Evolutionary conservation across 2,797 vertebrate genomes (phyloP), one percentile per base, ranked within the genome.

Genomic region (Kryptopterus vitreolus): DNA sequence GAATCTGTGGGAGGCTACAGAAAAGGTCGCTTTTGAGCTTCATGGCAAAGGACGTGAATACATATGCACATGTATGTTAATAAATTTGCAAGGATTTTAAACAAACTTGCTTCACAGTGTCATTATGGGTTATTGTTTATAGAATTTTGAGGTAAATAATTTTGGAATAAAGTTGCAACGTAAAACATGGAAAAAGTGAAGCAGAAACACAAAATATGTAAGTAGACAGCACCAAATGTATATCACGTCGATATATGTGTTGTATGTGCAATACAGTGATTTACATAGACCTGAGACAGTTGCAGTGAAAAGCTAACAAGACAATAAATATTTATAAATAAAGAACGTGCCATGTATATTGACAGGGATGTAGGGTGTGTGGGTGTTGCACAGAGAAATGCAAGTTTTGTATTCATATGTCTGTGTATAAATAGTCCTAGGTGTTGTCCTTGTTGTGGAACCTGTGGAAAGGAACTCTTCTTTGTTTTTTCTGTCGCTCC

Each of bases 391-490:
- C 65, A 68, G 22, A 46, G 13, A 24, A 48, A 29, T 50, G 5
- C 15, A 16, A 24, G 43, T 5, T 68, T 24, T 68, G n/a, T 24
- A 68, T 46, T 68, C 35, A 11, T 68, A 26, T 68, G 43, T 18
- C 43, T 48, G 29, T 50, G 24, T 48, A 50, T 48, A 69, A 69
- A 50, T 69, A 50, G 66, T 69, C 15, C 24, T 48, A 69, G 66
- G 66, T 69, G 43, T 69, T 29, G 35, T 50, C 46, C 43, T 50
- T 15, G 43, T 69, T 69, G 43, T 48, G 22, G 43, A 31, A 26
- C 43, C 65, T 68, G 43, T 3, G 2, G n/a, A 8, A 48, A 62
- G 29, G 24, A 48, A 2, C 7, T 48, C 43, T 48, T 38, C 24
- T 43, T 68, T 13, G 15, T 3, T 69, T n/a, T 48, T n/a, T 26